A percentile compares a stretch with the other conserved stretches of the same genome.
phyloP scores from a whole-genome alignment of 2,113 vertebrate genomes.

The Calidris pugnax region DNA sequence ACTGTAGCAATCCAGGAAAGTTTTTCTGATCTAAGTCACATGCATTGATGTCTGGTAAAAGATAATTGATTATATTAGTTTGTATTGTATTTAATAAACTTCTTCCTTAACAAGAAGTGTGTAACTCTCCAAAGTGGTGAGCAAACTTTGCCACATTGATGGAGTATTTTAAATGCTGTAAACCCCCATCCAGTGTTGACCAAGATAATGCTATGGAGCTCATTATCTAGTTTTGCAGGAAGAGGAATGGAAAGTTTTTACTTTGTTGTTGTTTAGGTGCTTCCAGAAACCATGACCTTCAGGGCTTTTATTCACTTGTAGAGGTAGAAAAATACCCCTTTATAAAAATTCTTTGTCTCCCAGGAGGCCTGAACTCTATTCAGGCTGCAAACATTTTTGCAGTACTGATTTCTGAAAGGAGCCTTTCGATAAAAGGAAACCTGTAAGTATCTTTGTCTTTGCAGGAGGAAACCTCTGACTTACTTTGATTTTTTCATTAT shows the following conservation, averaged over 20 bases:
- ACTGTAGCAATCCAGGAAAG: neutral
- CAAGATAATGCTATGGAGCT: neutral
- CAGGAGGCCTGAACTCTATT: conserved; percentile 3
- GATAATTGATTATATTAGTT: neutral
- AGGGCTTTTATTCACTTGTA: neutral
- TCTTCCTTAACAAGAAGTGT: neutral
- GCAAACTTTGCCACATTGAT: neutral
- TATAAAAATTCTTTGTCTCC: conserved; percentile 8
- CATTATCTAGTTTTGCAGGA: neutral
- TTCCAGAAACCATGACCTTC: conserved; percentile 9
- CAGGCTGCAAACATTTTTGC: conserved; percentile 16
- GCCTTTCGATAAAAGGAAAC: conserved; percentile 8
- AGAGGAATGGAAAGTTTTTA: neutral
- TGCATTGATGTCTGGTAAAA: neutral
- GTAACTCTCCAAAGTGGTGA: neutral
- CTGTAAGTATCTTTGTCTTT: conserved; percentile 53
- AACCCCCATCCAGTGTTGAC: neutral
- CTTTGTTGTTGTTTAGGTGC: conserved; percentile 36
- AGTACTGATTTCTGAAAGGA: conserved; percentile 23
- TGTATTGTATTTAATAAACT: neutral
- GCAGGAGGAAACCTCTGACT: conserved; percentile 31
- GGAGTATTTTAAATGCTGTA: neutral
- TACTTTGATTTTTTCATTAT: conserved; percentile 44
- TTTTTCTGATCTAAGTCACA: neutral
- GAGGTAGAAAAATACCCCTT: conserved; percentile 29